Evolutionary conservation across 2,113 vertebrate genomes (phyloP), one percentile per base, ranked within the genome.

Genomic region (Camelus bactrianus): DNA sequence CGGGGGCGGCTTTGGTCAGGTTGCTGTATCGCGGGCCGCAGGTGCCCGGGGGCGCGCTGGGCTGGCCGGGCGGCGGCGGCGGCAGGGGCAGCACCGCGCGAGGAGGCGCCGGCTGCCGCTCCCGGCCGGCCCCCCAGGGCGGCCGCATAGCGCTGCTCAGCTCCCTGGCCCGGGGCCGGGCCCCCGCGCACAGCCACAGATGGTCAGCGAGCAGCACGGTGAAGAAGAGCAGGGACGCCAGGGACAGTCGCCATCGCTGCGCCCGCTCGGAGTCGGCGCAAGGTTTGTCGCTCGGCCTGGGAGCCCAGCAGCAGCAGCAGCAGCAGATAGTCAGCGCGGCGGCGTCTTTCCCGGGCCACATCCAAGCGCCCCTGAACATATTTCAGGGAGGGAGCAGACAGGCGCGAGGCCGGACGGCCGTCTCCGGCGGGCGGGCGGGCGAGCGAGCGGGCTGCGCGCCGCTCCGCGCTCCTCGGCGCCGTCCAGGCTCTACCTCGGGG

Each of bases 291-390:
- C 95, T 98, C 8, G 95, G 92, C 97, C 95, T 96, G 93, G 97
- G 92, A 97, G 97, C 97, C 97, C 97, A 98, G 93, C 97, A 98
- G 97, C 97, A 98, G 95, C 97, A 98, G 96, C 97, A 97, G 98
- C 98, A 98, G 97, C 98, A 98, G 97, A 98, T 98, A 96, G 98
- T 98, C 97, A 98, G 97, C 96, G 98, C 98, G 96, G 98, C 98
- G 97, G 98, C 97, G 97, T 98, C 98, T 99, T 98, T 98, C 97
- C 98, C 97, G 98, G 98, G 98, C 98, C 97, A 98, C 98, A 98
- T 98, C 98, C 99, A 98, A 98, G 98, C 98, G 98, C 99, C 99
- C 98, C 98, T 98, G 98, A 98, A 98, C 99, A 99, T 99, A 98
- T 98, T 99, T 98, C 98, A 98, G 97, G 98, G 98, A 96, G 96